Evolutionary conservation across 2,888 invertebrate genomes (phyloP).

Genomic region (Lasius fuliginosus): DNA sequence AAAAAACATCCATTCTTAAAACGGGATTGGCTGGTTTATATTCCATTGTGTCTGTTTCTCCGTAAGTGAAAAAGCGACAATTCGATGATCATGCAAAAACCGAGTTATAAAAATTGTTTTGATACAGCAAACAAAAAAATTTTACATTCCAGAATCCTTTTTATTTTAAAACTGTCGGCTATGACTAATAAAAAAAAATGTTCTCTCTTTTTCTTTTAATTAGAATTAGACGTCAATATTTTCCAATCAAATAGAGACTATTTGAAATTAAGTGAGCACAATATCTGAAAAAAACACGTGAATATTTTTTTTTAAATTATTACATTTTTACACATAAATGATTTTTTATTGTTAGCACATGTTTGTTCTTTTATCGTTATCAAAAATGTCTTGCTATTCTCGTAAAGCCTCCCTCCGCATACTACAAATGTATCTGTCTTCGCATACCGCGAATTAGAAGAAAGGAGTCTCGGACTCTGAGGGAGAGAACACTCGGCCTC

Average conservation of each 20-base stretch:
- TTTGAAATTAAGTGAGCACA: not conserved
- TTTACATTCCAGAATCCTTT: not conserved
- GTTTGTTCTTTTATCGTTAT: conserved; percentile 15
- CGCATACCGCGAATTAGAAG: conserved; percentile 72
- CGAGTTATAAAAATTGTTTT: not conserved
- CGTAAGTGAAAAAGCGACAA: conserved; percentile 1
- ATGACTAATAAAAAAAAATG: not conserved
- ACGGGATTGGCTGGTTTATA: not conserved
- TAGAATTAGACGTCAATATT: not conserved
- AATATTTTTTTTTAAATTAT: not conserved
- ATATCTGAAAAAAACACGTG: not conserved
- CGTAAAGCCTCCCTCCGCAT: not conserved
- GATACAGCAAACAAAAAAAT: not conserved
- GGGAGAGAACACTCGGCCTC: conserved; percentile 70
- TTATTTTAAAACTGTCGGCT: not conserved
- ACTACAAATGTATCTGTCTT: conserved; percentile 11
- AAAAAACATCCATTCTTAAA: not conserved
- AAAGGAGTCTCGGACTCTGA: conserved; percentile 76
- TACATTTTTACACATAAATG: not conserved
- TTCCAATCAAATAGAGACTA: not conserved
- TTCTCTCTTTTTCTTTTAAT: not conserved
- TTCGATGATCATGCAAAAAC: not conserved
- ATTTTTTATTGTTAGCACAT: not conserved
- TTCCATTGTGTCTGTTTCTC: not conserved
- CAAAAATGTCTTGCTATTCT: not conserved